phyloP scores from a whole-genome alignment of 2,797 vertebrate species.

The Danionella dracula region DNA sequence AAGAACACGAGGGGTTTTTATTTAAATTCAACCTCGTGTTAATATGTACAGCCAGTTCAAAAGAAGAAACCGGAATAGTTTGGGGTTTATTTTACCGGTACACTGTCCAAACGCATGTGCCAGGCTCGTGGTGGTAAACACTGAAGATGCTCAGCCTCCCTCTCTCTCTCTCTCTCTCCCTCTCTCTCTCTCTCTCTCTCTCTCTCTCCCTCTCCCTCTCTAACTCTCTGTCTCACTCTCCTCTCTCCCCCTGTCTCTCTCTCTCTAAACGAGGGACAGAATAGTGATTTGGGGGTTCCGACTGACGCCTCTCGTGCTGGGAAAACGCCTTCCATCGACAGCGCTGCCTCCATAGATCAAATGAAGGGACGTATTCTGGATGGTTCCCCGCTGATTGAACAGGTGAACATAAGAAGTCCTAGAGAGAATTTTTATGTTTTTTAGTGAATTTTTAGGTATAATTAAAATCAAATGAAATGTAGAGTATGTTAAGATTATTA shows the following conservation, averaged over 20 bases:
- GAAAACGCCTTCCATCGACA: constrained; percentile 33
- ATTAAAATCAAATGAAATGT: too few species aligned
- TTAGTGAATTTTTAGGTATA: too few species aligned
- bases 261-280: constrained; percentile 6
- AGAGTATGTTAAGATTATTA: too few species aligned
- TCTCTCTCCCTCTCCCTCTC: neutral
- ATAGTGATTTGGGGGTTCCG: constrained; percentile 4
- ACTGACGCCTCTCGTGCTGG: constrained; percentile 3
- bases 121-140: neutral
- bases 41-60: neutral
- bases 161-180: too few species aligned
- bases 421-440: neutral
- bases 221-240: neutral
- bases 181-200: too few species aligned
- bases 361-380: neutral
- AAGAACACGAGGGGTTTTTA: neutral
- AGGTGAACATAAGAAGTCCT: neutral
- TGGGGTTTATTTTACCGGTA: neutral
- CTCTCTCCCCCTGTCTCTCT: too few species aligned
- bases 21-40: neutral
- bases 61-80: too few species aligned
- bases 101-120: neutral
- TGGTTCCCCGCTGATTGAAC: neutral
- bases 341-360: neutral
- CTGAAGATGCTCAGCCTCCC: neutral